Conservation (phyloP, 2,797 vertebrate species). For the Erpetoichthys calabaricus region DNA sequence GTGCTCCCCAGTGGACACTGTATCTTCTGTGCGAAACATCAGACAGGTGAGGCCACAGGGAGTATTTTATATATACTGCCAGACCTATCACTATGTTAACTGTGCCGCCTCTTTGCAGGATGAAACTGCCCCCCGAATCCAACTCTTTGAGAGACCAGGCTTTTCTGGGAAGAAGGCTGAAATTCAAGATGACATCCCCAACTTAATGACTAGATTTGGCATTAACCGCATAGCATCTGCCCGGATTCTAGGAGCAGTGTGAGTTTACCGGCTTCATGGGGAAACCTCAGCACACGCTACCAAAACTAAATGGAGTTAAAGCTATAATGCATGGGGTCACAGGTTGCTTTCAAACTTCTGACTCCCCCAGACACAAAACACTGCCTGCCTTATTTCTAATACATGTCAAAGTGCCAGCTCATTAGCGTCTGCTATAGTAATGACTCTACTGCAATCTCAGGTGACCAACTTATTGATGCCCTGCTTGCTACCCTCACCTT, state of each 20-base stretch:
- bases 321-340: no score
- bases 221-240: slow-evolving; percentile 52
- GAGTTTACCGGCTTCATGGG: slow-evolving; percentile 22
- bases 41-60: slow-evolving; percentile 41
- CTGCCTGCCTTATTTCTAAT: no score
- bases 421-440: no score
- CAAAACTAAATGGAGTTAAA: neutral
- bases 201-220: slow-evolving; percentile 55
- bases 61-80: neutral
- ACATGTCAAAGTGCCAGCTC: no score
- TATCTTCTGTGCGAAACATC: slow-evolving; percentile 49
- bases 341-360: neutral
- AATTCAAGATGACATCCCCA: slow-evolving; percentile 55
- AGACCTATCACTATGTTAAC: neutral
- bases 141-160: slow-evolving; percentile 47
- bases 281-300: no score
- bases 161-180: slow-evolving; percentile 56
- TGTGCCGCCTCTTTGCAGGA: slow-evolving; percentile 26
- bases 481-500: no score
- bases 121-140: slow-evolving; percentile 35
- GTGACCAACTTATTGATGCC: no score
- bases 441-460: no score
- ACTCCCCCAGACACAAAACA: neutral
- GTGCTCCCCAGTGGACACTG: slow-evolving; percentile 46
- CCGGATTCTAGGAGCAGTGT: slow-evolving; percentile 50